Percentiles rank a stretch among this genome's conserved stretches.
Evolutionary conservation across 2,113 vertebrate genomes (phyloP).

Genomic region (human): GRCh38 chr3:184746001-184746500

Average conservation of each 20-base stretch:
- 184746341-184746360: background rate
- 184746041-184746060: slow-evolving; percentile 21
- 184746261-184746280: background rate
- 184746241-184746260: background rate
- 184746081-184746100: background rate
- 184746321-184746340: fast-evolving
- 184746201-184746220: background rate
- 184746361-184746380: background rate
- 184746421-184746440: background rate
- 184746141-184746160: background rate
- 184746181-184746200: background rate
- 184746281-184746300: background rate
- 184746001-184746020: slow-evolving; percentile 13
- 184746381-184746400: background rate
- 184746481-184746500: background rate
- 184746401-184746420: background rate
- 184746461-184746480: background rate
- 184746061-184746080: slow-evolving; percentile 33
- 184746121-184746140: slow-evolving; percentile 14
- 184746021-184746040: background rate
- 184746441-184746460: background rate
- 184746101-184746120: background rate
- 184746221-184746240: slow-evolving; percentile 11
- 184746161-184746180: background rate
- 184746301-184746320: background rate